Evolutionary conservation across 2,113 vertebrate species (phyloP).

Genomic region (Tetrao urogallus): DNA sequence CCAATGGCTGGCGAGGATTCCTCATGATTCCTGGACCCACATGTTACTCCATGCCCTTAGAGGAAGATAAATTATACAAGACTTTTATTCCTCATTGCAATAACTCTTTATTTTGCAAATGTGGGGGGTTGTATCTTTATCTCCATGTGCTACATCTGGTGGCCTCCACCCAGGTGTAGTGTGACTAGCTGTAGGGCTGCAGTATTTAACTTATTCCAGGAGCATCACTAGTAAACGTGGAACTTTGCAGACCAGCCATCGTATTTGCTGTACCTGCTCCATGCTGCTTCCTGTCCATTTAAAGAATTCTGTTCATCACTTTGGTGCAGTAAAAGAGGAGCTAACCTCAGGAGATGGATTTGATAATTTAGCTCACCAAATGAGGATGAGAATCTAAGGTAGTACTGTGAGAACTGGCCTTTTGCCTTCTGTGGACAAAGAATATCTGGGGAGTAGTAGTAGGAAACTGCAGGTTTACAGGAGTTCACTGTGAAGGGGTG

Average conservation of each 20-base stretch:
- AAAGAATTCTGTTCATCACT: background rate
- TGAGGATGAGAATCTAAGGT: background rate
- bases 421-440: constrained; percentile 36
- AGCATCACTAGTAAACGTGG: constrained; percentile 28
- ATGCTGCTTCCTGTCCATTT: constrained; percentile 17
- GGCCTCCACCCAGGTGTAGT: background rate
- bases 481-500: constrained; percentile 69
- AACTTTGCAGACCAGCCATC: constrained; percentile 29
- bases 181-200: constrained; percentile 60
- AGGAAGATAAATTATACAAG: constrained; percentile 37
- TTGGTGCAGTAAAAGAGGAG: constrained; percentile 25
- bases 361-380: background rate
- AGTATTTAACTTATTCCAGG: constrained; percentile 77
- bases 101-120: constrained; percentile 46
- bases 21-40: background rate
- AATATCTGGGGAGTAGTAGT: background rate
- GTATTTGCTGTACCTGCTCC: constrained; percentile 15
- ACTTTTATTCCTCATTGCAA: constrained; percentile 51
- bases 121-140: constrained; percentile 40
- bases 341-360: constrained; percentile 11
- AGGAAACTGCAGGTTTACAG: constrained; percentile 55
- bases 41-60: constrained; percentile 50
- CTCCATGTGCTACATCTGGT: constrained; percentile 65
- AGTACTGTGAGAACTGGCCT: background rate
- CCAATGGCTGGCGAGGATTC: background rate